These are phyloP conservation scores for Lophotriccus pileatus DNA, from an alignment of 2,797 vertebrate genomes.

Conservation along the genomic window DNA sequence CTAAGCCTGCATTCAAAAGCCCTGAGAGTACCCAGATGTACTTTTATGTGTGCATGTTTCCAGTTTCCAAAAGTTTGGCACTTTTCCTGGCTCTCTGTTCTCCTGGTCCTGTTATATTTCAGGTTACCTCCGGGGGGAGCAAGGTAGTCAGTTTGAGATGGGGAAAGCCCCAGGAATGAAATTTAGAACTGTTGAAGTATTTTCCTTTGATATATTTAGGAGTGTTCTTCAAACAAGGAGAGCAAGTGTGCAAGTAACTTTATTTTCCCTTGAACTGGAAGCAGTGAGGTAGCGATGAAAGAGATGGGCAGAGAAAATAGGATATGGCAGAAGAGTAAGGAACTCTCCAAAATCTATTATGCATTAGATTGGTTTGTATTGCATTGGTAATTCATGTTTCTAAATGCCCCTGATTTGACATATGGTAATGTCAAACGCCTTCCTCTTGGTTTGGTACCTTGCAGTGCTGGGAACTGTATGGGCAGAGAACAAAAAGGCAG, in stretches of 20 bases:
- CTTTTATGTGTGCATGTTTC: neutral
- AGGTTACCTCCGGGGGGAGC: neutral
- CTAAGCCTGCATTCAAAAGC: rapidly evolving
- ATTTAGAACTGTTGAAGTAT: neutral
- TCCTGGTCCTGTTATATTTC: neutral
- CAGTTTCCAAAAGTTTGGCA: neutral
- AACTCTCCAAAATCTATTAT: neutral
- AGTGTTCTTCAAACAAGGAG: neutral
- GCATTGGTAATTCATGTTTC: neutral
- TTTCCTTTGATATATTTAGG: neutral
- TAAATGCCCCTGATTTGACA: neutral
- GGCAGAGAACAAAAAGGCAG: slow-evolving; percentile 29
- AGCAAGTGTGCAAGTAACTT: neutral
- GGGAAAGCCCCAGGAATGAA: neutral
- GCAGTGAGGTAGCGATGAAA: neutral
- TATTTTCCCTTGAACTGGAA: neutral
- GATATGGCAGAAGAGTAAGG: neutral
- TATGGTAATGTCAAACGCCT: neutral
- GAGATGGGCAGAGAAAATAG: neutral
- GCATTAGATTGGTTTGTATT: neutral
- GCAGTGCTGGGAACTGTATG: neutral
- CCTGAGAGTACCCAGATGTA: neutral
- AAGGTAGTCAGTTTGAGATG: neutral
- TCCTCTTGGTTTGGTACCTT: slow-evolving; percentile 10
- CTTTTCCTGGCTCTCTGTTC: neutral